These are phyloP conservation scores for Gymnosoma rotundatum DNA, from an alignment of 2,888 invertebrate genomes.

Conservation along the genomic window DNA sequence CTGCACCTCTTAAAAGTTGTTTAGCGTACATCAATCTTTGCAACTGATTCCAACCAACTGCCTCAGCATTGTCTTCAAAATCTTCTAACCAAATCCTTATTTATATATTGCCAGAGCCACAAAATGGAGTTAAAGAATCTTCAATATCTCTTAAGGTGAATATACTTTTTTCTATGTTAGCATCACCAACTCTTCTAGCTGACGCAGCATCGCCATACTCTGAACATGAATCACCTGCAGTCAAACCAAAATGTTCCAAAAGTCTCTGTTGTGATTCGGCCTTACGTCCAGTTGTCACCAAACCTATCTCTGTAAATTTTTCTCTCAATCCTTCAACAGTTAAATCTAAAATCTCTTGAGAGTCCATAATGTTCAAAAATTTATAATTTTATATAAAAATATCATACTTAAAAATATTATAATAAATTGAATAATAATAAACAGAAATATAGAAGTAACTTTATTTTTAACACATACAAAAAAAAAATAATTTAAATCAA, in stretches of 20 bases:
- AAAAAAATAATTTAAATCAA: too few relatives aligned
- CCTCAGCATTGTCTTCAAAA: conserved; percentile 15
- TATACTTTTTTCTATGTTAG: too few relatives aligned
- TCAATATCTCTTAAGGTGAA: neutral
- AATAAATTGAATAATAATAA: neutral
- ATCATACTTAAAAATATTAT: neutral
- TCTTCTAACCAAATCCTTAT: neutral
- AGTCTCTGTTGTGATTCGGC: neutral
- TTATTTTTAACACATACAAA: too few relatives aligned
- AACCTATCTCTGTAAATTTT: neutral
- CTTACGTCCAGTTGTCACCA: neutral
- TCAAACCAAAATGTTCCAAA: too few relatives aligned
- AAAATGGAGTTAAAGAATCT: too few relatives aligned
- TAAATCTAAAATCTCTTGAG: neutral
- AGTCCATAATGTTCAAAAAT: neutral
- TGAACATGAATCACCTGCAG: too few relatives aligned
- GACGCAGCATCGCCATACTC: too few relatives aligned
- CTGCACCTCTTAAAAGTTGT: conserved; percentile 55
- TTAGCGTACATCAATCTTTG: conserved; percentile 57
- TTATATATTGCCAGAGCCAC: conserved; percentile 4
- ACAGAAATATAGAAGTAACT: neutral
- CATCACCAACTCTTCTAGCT: too few relatives aligned
- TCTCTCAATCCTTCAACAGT: neutral
- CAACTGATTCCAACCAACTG: conserved; percentile 7
- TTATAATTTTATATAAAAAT: neutral